phyloP scores from a whole-genome alignment of 2,797 vertebrate species.

The Rhynchonycteris naso region DNA sequence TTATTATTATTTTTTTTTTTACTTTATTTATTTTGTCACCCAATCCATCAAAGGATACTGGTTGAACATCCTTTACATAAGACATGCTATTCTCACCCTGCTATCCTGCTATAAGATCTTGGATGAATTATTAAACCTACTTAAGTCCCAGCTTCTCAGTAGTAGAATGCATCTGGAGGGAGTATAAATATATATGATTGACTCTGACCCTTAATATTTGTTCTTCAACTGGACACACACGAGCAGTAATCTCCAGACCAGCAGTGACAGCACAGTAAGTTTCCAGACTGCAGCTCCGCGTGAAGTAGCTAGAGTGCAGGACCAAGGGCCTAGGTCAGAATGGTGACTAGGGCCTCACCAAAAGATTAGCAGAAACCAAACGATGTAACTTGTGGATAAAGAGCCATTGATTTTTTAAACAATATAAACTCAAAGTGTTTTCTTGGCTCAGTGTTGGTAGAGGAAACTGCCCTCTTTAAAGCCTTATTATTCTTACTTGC shows the following conservation, averaged over 20 bases:
- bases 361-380: not conserved
- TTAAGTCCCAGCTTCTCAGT: not conserved
- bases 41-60: not conserved
- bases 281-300: not conserved
- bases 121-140: not conserved
- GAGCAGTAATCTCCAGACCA: not conserved
- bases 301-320: not conserved
- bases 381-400: not conserved
- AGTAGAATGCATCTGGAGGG: not conserved
- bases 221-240: not conserved
- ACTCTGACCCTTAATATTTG: not conserved
- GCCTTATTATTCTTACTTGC: not conserved
- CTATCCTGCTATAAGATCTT: not conserved
- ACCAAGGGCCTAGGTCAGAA: not conserved
- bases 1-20: not conserved
- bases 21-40: not conserved
- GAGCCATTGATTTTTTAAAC: not conserved
- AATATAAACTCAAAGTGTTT: not conserved
- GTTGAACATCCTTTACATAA: not conserved
- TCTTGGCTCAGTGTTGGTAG: not conserved
- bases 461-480: slow-evolving; percentile 6
- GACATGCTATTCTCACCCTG: not conserved
- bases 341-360: not conserved
- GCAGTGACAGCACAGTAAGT: not conserved
- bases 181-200: not conserved